Percentiles rank a stretch among this genome's conserved stretches.
phyloP scores from a whole-genome alignment of 2,888 invertebrate genomes.

The Mimumesa dahlbomi region DNA sequence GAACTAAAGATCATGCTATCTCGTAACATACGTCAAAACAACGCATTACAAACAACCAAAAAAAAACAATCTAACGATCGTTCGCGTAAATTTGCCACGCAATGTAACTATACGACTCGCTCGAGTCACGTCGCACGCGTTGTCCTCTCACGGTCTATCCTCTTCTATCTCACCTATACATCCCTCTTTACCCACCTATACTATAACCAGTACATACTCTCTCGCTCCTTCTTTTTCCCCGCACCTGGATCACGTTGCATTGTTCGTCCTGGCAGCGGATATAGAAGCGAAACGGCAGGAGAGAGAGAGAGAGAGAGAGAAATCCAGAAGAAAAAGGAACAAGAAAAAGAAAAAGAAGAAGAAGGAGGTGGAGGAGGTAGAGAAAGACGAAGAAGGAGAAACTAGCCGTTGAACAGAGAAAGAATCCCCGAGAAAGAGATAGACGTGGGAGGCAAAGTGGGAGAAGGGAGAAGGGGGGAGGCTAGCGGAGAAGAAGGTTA shows the following conservation, averaged over 20 bases:
- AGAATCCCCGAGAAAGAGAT: conserved; percentile 41
- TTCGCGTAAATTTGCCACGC: conserved; percentile 25
- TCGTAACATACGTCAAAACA: no score
- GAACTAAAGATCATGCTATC: no score
- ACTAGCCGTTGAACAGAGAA: conserved; percentile 42
- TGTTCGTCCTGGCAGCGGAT: conserved; percentile 54
- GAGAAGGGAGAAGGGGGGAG: conserved; percentile 15
- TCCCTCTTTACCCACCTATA: conserved; percentile 6
- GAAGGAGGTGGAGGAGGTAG: conserved; percentile 1
- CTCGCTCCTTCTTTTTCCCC: conserved; percentile 46
- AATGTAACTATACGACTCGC: conserved; percentile 46
- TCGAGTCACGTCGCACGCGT: conserved; percentile 21
- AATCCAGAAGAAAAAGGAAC: conserved; percentile 53
- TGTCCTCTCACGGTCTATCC: neutral
- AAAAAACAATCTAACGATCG: neutral
- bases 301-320: no score
- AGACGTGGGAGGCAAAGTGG: neutral
- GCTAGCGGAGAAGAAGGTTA: conserved; percentile 28
- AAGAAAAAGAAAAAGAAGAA: conserved; percentile 50
- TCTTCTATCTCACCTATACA: conserved; percentile 1
- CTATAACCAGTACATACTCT: no score
- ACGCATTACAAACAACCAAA: conserved; percentile 7
- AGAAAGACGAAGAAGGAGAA: conserved; percentile 6
- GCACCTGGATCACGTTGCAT: conserved; percentile 66
- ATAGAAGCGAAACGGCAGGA: conserved; percentile 58